phyloP scores from a whole-genome alignment of 2,888 invertebrate species.

The Watsonalla binaria region DNA sequence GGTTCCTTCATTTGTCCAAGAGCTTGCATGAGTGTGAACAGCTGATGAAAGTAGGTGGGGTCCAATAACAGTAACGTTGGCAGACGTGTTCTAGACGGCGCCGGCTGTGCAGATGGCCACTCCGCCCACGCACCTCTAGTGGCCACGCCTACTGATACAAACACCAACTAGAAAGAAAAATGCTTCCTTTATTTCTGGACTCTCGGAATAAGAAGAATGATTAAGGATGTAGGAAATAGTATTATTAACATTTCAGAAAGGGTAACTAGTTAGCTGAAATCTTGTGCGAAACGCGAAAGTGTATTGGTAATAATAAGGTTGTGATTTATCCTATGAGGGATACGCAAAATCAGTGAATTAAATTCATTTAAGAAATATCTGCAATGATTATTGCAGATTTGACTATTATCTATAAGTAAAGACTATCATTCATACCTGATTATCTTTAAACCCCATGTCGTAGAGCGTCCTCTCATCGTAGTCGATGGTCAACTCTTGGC shows the following conservation, averaged over 20 bases:
- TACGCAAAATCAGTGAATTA: too few species aligned
- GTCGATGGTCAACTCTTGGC: conserved; percentile 94
- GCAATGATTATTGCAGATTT: too few species aligned
- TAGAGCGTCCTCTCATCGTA: conserved; percentile 94
- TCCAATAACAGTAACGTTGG: conserved; percentile 91
- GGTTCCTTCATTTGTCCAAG: conserved; percentile 91
- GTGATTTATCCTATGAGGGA: too few species aligned
- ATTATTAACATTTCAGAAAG: conserved; percentile 9
- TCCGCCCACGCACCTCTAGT: conserved; percentile 84
- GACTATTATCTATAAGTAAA: too few species aligned
- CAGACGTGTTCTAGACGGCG: conserved; percentile 90
- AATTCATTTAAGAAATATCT: too few species aligned
- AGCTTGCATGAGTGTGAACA: conserved; percentile 94
- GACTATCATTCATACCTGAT: too few species aligned
- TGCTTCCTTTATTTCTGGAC: not conserved
- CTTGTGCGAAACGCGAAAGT: too few species aligned
- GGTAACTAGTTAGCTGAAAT: too few species aligned
- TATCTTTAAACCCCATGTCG: conserved; percentile 96
- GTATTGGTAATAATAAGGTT: too few species aligned
- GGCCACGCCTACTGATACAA: conserved; percentile 92
- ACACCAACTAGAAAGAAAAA: conserved; percentile 82
- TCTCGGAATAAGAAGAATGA: too few species aligned
- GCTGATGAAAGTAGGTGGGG: conserved; percentile 93
- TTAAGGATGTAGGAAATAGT: not conserved
- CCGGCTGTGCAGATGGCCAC: conserved; percentile 91